Conservation (phyloP, 2,797 vertebrate genomes). For the Tympanoctomys barrerae region DNA sequence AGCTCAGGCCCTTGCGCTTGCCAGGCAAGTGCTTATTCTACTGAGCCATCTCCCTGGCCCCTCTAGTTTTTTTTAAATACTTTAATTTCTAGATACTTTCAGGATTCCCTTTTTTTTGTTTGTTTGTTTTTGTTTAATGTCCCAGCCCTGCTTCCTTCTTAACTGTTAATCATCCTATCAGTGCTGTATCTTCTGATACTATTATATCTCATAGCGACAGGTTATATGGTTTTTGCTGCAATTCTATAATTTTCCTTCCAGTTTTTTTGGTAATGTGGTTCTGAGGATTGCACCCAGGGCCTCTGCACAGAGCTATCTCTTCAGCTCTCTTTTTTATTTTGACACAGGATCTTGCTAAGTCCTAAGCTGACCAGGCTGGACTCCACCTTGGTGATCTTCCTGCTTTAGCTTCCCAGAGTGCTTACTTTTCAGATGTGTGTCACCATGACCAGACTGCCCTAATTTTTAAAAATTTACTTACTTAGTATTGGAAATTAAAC, state of each 20-base stretch:
- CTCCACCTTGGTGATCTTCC: neutral
- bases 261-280: neutral
- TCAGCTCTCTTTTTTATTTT: neutral
- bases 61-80: neutral
- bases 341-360: neutral
- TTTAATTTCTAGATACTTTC: slow-evolving; percentile 25
- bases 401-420: neutral
- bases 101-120: neutral
- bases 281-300: neutral
- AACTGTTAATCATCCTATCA: neutral
- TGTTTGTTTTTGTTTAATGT: neutral
- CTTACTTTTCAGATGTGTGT: neutral
- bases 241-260: neutral
- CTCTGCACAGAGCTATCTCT: neutral
- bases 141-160: neutral
- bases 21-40: too few species aligned
- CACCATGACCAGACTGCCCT: neutral
- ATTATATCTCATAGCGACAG: neutral
- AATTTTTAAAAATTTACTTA: neutral
- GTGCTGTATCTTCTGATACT: neutral
- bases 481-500: neutral
- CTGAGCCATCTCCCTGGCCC: too few species aligned
- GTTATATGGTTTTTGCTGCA: neutral
- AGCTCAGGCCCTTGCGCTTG: too few species aligned
- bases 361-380: neutral